Base-by-base conservation (phyloP, 2,113 vertebrate species). In the Nothoprocta perdicaria region DNA sequence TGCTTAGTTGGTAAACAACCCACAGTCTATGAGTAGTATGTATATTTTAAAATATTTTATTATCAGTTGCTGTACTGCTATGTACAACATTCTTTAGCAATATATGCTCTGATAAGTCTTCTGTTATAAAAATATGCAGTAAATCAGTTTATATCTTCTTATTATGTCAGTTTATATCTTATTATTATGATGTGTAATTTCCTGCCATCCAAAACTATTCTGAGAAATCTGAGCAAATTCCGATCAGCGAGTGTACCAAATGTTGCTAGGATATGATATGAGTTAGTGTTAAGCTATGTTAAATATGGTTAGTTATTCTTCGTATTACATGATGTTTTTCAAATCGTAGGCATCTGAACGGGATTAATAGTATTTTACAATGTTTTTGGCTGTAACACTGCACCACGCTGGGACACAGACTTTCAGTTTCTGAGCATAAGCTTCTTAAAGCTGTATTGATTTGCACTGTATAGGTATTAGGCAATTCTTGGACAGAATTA, bases 1-100 rank as follows among this genome's bases (percentile, higher is more conserved):
- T 73, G 84, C 86, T 61, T 94, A 68, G 96, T 73, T 97, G 95
- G 97, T 97, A 98, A 98, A 98, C 96, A 97, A 96, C 95, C 92
- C 82, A 80, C 96, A 83, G 92, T 91, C 92, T 86, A 92, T 68
- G 41, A 93, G 71, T 45, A 53, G 74, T 55, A 84, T 57, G 45
- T 84, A 43, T 94, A 95, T 87, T 94, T 95, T 95, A 80, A 83
- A 73, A 78, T 96, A 91, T 91, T 97, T 74, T 91, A 94, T 95
- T 94, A 93, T 75, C 13, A 58, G 75, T 68, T 40, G 61, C 73
- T 31, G 29, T 18, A 5, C 26, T 57, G 53, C 53, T 57, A 31
- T 57, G 46, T 61, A 79, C 85, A 55, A n/a, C 74, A 72, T 50
- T 83, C n/a, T 15, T 88, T 79, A 80, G 57, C 83, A 29, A 48